Conservation (phyloP, 2,113 vertebrate species). For the Craseonycteris thonglongyai region DNA sequence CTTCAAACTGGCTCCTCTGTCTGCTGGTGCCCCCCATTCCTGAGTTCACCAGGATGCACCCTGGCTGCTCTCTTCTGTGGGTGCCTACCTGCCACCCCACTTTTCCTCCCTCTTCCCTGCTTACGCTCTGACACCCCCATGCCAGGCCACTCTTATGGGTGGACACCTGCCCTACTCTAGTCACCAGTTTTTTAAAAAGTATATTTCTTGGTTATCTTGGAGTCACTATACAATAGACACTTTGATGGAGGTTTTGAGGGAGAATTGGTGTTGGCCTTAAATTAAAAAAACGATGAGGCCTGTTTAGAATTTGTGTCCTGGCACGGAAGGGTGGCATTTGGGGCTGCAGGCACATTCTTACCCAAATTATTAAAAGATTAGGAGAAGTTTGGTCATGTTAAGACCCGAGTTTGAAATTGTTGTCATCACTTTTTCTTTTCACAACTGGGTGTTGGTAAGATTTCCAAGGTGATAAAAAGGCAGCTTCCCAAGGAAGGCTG, state of each 20-base stretch:
- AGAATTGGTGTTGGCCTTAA: neutral
- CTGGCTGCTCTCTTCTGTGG: neutral
- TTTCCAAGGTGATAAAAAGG: neutral
- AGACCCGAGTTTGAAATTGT: neutral
- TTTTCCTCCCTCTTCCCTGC: fast-evolving
- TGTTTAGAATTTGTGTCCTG: neutral
- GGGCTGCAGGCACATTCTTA: neutral
- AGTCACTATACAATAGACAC: too few species aligned
- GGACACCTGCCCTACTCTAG: neutral
- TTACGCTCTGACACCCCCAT: neutral
- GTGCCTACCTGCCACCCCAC: too few species aligned
- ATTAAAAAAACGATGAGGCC: neutral
- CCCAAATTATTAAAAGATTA: neutral
- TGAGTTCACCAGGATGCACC: neutral
- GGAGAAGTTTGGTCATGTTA: neutral
- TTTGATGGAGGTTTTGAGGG: neutral
- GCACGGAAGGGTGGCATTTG: fast-evolving
- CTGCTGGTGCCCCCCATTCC: fast-evolving
- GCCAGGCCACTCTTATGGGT: fast-evolving
- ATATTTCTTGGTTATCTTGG: neutral
- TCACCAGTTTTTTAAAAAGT: neutral
- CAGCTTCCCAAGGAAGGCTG: neutral
- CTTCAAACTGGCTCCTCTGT: neutral
- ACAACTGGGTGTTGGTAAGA: neutral
- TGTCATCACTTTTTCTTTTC: neutral